These are phyloP conservation scores for Melanaphis sacchari DNA, from an alignment of 1,140 invertebrate genomes.

Conservation along the genomic window DNA sequence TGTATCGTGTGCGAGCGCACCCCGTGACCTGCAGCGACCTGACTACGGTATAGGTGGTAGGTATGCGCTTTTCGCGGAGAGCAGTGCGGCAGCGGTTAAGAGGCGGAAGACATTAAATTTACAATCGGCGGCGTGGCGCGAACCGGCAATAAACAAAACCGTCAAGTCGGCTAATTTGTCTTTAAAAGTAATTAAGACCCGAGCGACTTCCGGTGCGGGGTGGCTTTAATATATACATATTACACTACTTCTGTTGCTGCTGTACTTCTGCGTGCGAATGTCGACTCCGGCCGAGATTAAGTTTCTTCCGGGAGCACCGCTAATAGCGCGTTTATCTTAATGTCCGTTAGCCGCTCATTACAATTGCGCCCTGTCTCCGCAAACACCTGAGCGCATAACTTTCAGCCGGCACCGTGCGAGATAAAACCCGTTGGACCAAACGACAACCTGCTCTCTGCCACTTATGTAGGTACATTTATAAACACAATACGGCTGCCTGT, in stretches of 20 bases:
- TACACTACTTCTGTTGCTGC: not conserved
- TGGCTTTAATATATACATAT: not conserved
- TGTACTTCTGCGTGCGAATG: not conserved
- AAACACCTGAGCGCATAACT: slow-evolving; percentile 37
- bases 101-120: slow-evolving; percentile 54
- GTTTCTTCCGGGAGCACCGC: slow-evolving; percentile 37
- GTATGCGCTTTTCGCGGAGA: not conserved
- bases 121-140: slow-evolving; percentile 45
- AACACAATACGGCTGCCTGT: not conserved
- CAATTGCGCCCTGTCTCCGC: slow-evolving; percentile 38
- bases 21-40: not conserved
- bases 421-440: slow-evolving; percentile 56
- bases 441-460: slow-evolving; percentile 23
- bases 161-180: slow-evolving; percentile 56
- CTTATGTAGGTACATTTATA: not conserved
- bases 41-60: not conserved
- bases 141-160: slow-evolving; percentile 56
- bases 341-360: slow-evolving; percentile 57
- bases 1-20: not conserved
- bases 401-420: not conserved
- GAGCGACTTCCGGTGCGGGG: not conserved
- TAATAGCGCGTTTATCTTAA: slow-evolving; percentile 57
- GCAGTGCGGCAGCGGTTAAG: slow-evolving; percentile 3
- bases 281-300: slow-evolving; percentile 38
- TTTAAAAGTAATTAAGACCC: slow-evolving; percentile 57